Conservation (phyloP, 2,888 invertebrate genomes). For the Suillia variegata region DNA sequence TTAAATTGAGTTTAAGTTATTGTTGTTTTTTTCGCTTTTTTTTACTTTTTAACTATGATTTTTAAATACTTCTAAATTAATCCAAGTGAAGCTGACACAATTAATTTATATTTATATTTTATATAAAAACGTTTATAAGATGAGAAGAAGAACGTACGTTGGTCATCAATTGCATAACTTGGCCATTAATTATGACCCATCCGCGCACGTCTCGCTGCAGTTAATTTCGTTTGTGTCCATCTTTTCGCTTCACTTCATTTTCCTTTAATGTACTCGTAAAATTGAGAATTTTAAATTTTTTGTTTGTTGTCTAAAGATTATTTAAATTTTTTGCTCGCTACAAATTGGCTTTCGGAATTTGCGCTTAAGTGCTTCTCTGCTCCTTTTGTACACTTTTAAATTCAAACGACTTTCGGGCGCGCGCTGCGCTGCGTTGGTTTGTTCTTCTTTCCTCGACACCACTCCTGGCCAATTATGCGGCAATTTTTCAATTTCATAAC, state of each 20-base stretch:
- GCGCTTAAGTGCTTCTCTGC: neutral
- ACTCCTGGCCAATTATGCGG: conserved; percentile 16
- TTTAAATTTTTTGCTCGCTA: neutral
- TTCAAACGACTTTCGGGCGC: neutral
- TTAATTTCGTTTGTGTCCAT: conserved; percentile 5
- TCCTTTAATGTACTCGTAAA: neutral
- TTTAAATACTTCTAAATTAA: too few species aligned
- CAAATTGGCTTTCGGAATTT: neutral
- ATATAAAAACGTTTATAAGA: too few species aligned
- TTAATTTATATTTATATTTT: too few species aligned
- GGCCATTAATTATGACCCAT: conserved; percentile 16
- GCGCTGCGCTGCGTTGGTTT: too few species aligned
- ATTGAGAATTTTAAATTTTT: too few species aligned
- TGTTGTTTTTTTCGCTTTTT: too few species aligned
- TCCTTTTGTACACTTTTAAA: neutral
- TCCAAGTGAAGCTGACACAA: too few species aligned
- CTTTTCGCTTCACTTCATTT: too few species aligned
- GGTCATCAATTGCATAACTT: conserved; percentile 13
- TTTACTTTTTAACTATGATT: too few species aligned
- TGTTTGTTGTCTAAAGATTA: too few species aligned
- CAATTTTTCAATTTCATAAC: conserved; percentile 16
- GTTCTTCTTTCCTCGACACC: too few species aligned
- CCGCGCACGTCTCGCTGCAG: conserved; percentile 1
- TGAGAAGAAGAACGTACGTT: neutral
- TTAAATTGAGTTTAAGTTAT: too few species aligned